Evolutionary conservation across 2,888 invertebrate species (phyloP), one percentile per base, ranked within the genome.

Genomic region (Melanotus villosus): DNA sequence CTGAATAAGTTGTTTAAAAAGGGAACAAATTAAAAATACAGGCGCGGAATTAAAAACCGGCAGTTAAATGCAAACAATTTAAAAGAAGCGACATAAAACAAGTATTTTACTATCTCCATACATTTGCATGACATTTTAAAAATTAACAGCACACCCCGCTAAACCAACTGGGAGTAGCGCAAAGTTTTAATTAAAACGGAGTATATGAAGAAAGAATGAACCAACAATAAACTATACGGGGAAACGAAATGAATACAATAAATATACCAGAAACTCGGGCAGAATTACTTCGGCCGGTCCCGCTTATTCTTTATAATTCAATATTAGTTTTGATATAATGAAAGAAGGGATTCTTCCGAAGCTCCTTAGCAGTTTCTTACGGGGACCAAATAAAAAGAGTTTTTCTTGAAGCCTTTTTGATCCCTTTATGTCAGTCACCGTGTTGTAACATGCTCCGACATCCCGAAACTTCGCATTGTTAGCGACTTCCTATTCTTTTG

Each of bases 401-500:
- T 16, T n/a, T 54, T 54, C 64, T 9, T 30, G 41, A 50, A 41
- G 63, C 59, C 14, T 65, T 45, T 47, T 57, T 57, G 56, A 65
- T 47, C 34, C 54, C 57, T 65, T 65, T 65, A 47, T 65, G 56
- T 65, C 45, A 58, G 65, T 50, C 65, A 23, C 47, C 59, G 23
- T 41, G 66, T 58, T 59, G 47, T 52, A 59, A 66, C 59, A 57
- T 66, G 52, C 58, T 54, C 12, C 54, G 59, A 66, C 59, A 60
- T 59, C 41, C 58, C 50, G 50, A 65, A 66, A 66, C 52, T 66
- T 60, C 41, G 52, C 59, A 59, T 66, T 66, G 66, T 66, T 66
- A 43, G 59, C 52, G 50, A 66, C 66, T 66, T 66, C 66, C 66
- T 66, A 65, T 65, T 65, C 65, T 65, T 65, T 66, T 66, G 60